Conservation (phyloP, 2,888 invertebrate species). For the Eilema sororculum region DNA sequence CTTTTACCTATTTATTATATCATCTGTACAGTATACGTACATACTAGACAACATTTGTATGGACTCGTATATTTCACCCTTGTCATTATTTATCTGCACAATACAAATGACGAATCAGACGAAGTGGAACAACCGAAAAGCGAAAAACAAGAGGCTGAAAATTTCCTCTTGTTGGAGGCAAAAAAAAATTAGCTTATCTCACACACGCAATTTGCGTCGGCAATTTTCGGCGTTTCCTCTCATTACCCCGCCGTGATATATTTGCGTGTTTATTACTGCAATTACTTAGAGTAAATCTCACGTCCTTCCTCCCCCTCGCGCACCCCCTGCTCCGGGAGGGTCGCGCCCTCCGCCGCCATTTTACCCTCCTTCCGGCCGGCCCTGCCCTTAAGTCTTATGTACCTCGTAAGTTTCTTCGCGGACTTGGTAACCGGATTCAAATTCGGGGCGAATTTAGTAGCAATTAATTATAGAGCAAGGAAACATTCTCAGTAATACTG, state of each 20-base stretch:
- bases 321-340: conserved; percentile 68
- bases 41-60: not conserved
- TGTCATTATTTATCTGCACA: conserved; percentile 29
- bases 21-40: not conserved
- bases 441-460: conserved; percentile 87
- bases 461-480: conserved; percentile 85
- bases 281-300: conserved; percentile 88
- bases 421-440: conserved; percentile 87
- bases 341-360: conserved; percentile 84
- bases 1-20: not conserved
- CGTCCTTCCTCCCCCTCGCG: conserved; percentile 83
- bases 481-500: conserved; percentile 78
- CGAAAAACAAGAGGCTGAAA: conserved; percentile 48
- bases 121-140: conserved; percentile 44
- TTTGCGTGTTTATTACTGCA: conserved; percentile 88
- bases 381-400: conserved; percentile 87
- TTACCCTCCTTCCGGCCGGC: conserved; percentile 85
- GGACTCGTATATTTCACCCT: conserved; percentile 15
- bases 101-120: conserved; percentile 47
- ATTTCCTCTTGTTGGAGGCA: conserved; percentile 53
- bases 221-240: conserved; percentile 86
- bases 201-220: conserved; percentile 86
- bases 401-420: conserved; percentile 86
- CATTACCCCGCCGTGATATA: conserved; percentile 87
- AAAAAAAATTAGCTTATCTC: conserved; percentile 84